Conservation (phyloP, 2,888 invertebrate species). For the Parnassius apollo region DNA sequence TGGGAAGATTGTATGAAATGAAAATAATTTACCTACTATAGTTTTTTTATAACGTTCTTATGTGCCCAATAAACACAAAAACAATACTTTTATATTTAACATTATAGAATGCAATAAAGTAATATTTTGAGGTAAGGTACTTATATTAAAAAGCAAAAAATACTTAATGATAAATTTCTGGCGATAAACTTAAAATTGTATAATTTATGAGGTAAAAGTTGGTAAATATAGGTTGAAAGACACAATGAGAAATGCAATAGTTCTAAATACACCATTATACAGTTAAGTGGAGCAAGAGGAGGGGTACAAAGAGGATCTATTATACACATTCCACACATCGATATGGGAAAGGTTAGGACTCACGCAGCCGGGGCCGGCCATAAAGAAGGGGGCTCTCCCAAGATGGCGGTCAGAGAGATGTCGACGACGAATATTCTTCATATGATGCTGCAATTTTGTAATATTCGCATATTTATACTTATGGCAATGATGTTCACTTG, state of each 20-base stretch:
- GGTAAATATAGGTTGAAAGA: conserved; percentile 31
- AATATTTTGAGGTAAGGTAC: background rate
- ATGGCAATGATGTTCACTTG: conserved; percentile 73
- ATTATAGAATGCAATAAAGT: background rate
- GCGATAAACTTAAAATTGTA: conserved; percentile 7
- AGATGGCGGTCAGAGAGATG: conserved; percentile 83
- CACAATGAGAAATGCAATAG: conserved; percentile 35
- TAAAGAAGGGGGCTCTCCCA: conserved; percentile 73
- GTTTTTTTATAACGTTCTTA: background rate
- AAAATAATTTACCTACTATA: background rate
- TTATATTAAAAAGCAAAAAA: background rate
- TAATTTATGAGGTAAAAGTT: conserved; percentile 20
- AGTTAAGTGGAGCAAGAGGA: conserved; percentile 45
- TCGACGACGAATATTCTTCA: conserved; percentile 87
- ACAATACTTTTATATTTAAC: no score
- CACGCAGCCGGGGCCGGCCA: conserved; percentile 74
- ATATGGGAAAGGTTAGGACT: conserved; percentile 70
- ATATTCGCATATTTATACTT: conserved; percentile 79
- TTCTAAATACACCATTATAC: conserved; percentile 61
- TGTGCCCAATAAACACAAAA: background rate
- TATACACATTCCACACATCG: conserved; percentile 75
- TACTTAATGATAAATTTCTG: background rate
- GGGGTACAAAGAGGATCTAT: conserved; percentile 52
- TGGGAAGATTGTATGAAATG: background rate
- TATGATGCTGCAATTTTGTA: conserved; percentile 85